Percentiles rank a stretch among this genome's conserved stretches.
Evolutionary conservation across 1,140 invertebrate genomes (phyloP).

Genomic region (Philaenus spumarius): DNA sequence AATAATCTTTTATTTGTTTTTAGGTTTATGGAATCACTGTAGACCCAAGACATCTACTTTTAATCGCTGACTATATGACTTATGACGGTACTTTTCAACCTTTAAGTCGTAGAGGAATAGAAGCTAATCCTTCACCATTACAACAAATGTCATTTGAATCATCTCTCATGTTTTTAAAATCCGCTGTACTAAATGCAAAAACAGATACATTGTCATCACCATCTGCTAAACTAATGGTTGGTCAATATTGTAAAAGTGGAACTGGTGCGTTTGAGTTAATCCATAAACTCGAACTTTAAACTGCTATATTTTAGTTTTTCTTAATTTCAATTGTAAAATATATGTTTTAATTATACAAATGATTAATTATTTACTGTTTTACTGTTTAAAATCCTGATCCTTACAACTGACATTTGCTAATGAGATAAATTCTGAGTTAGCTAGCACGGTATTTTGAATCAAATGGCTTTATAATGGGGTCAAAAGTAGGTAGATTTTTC

Average conservation of each 20-base stretch:
- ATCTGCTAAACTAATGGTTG: conserved; percentile 82
- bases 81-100: conserved; percentile 84
- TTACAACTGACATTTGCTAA: too few species aligned
- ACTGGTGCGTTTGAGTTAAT: conserved; percentile 68
- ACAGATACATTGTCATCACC: conserved; percentile 76
- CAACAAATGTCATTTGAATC: conserved; percentile 99
- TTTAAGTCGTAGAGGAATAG: conserved; percentile 86
- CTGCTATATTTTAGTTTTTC: neutral
- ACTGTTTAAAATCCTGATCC: too few species aligned
- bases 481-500: too few species aligned
- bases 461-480: too few species aligned
- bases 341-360: neutral
- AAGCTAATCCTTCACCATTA: conserved; percentile 78
- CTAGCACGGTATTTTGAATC: too few species aligned
- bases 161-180: conserved; percentile 78
- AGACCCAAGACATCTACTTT: conserved; percentile 83
- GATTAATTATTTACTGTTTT: too few species aligned
- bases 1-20: conserved; percentile 5
- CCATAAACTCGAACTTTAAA: neutral
- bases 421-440: too few species aligned
- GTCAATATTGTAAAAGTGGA: conserved; percentile 72
- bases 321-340: neutral
- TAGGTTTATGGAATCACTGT: conserved; percentile 92
- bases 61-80: conserved; percentile 98
- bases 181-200: conserved; percentile 55